Evolutionary conservation across 2,797 vertebrate genomes (phyloP), one percentile per base, ranked within the genome.

Genomic region (Acrossocheilus fasciatus): DNA sequence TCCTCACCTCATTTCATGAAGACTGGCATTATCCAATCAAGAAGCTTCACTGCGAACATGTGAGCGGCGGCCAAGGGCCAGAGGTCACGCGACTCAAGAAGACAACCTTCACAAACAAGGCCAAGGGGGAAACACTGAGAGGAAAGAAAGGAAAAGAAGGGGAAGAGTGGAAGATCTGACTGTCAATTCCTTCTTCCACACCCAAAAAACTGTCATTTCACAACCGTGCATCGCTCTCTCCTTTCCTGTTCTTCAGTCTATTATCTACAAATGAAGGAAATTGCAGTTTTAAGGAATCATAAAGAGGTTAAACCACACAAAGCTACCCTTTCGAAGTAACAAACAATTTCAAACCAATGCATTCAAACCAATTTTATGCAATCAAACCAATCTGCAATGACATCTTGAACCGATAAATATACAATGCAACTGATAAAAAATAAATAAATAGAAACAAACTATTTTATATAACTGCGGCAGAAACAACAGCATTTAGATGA

Each of bases 31-130:
- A 68, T 66, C 82, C 82, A 84, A 77, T 84, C 59, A 52, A 39
- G 72, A 84, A 54, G 14, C 45, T 39, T 83, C 70, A 18, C 57
- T 50, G 72, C 18, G 10, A 83, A 83, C 82, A 83, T 75, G 54
- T 83, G 82, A 64, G 73, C 70, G 7, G 82, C 18, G 12, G 72
- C 18, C 41, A 34, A 64, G 57, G 57, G 82, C 41, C 82, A 76
- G 72, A 50, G 82, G 72, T 76, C 84, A 85, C 36, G 14, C 39
- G 26, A 72, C 76, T 78, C 81, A 83, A 87, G 64, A 64, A 62
- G 79, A 68, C 68, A 79, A 39, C 26, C 62, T 30, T 81, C 39
- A 45, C 73, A 88, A 82, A 85, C 93, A 91, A 83, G 92, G 88
- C 89, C 84, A 82, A 78, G 39, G 18, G 81, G 41, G 78, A 74